Conservation (phyloP, 1,140 invertebrate genomes). For the Microplitis demolitor region DNA sequence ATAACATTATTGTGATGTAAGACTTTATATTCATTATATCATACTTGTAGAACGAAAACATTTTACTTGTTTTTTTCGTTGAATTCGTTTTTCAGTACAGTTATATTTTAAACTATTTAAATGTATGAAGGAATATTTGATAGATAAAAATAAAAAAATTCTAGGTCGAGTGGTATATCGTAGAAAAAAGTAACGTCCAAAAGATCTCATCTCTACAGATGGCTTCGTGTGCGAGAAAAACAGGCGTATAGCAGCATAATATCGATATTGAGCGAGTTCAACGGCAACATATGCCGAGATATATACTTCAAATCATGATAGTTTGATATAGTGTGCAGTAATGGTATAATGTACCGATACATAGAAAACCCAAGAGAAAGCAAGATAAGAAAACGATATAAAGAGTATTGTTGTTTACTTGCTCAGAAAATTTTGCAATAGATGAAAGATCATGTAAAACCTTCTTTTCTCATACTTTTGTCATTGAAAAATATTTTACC, state of each 20-base stretch:
- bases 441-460: background rate
- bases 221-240: constrained; percentile 1
- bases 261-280: constrained; percentile 10
- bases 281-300: constrained; percentile 20
- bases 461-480: background rate
- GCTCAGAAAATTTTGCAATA: background rate
- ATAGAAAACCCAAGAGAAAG: background rate
- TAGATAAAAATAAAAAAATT: background rate
- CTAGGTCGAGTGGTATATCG: background rate
- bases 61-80: no score
- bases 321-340: background rate
- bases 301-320: constrained; percentile 2
- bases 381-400: background rate
- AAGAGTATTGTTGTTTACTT: background rate
- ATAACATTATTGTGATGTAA: background rate
- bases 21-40: background rate
- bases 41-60: background rate
- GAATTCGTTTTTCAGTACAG: no score
- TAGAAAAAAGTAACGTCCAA: background rate
- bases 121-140: no score
- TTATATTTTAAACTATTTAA: no score
- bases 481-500: background rate
- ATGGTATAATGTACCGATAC: constrained; percentile 7
- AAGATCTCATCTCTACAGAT: constrained; percentile 15
- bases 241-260: constrained; percentile 14